Evolutionary conservation across 2,888 invertebrate genomes (phyloP).

Genomic region (Drosophila colorata): DNA sequence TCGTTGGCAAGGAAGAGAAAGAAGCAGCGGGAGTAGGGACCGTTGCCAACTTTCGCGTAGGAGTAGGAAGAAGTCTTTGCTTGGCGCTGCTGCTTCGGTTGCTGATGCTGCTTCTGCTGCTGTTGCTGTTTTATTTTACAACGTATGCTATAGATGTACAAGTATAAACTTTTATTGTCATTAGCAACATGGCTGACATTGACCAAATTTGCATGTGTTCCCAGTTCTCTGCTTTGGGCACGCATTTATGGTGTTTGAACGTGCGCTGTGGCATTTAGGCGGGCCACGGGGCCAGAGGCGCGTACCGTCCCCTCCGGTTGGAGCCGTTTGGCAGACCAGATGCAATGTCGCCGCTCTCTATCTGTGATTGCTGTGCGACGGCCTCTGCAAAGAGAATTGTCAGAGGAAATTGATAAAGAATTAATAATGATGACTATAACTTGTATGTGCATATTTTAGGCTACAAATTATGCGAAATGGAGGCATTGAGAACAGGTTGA

Average conservation of each 20-base stretch:
- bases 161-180: slow-evolving; percentile 80
- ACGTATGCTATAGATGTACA: slow-evolving; percentile 83
- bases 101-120: slow-evolving; percentile 1
- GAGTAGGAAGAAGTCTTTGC: slow-evolving; percentile 13
- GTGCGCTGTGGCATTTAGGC: slow-evolving; percentile 68
- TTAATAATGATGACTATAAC: slow-evolving; percentile 13
- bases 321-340: slow-evolving; percentile 1
- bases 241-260: slow-evolving; percentile 82
- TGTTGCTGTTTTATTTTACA: slow-evolving; percentile 79
- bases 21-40: neutral
- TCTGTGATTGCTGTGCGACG: slow-evolving; percentile 30
- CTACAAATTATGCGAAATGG: neutral
- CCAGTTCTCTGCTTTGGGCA: slow-evolving; percentile 82
- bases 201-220: slow-evolving; percentile 80
- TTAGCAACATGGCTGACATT: slow-evolving; percentile 76
- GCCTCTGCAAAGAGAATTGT: slow-evolving; percentile 29
- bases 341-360: slow-evolving; percentile 23
- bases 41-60: slow-evolving; percentile 20
- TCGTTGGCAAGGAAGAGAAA: neutral
- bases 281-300: slow-evolving; percentile 25
- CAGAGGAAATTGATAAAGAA: slow-evolving; percentile 2
- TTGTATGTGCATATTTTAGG: slow-evolving; percentile 3
- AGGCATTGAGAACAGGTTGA: slow-evolving; percentile 18
- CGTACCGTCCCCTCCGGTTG: slow-evolving; percentile 2
- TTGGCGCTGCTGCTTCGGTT: slow-evolving; percentile 17